phyloP scores from a whole-genome alignment of 2,888 invertebrate species.

The Dasysyrphus tricinctus region DNA sequence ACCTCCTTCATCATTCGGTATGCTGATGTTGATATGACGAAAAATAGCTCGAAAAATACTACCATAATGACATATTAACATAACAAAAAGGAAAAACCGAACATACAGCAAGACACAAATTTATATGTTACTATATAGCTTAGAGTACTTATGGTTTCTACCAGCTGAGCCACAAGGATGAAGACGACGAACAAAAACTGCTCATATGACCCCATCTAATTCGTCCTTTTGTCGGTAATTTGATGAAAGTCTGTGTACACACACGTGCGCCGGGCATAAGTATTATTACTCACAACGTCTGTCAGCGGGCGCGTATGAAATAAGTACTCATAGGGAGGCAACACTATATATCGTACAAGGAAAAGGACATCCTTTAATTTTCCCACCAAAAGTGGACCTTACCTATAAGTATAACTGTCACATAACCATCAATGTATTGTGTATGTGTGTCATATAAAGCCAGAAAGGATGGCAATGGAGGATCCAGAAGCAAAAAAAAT shows the following conservation, averaged over 20 bases:
- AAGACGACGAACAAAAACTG: conserved; percentile 40
- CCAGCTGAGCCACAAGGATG: neutral
- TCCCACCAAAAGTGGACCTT: conserved; percentile 46
- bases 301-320: conserved; percentile 27
- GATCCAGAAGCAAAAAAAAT: conserved; percentile 10
- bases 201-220: conserved; percentile 60
- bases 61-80: conserved; percentile 72
- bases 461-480: neutral
- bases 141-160: neutral
- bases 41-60: conserved; percentile 72
- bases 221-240: conserved; percentile 66
- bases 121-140: neutral
- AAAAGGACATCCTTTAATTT: conserved; percentile 66
- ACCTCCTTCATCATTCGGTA: conserved; percentile 50
- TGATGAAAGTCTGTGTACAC: conserved; percentile 2
- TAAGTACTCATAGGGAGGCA: conserved; percentile 11
- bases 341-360: conserved; percentile 38
- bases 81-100: conserved; percentile 65
- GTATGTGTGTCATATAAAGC: neutral
- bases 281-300: conserved; percentile 67
- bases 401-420: conserved; percentile 21
- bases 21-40: conserved; percentile 69
- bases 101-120: neutral
- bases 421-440: conserved; percentile 3
- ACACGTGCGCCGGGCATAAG: no score